Conservation (phyloP, 2,113 vertebrate genomes). For the Pteruthius melanotis region DNA sequence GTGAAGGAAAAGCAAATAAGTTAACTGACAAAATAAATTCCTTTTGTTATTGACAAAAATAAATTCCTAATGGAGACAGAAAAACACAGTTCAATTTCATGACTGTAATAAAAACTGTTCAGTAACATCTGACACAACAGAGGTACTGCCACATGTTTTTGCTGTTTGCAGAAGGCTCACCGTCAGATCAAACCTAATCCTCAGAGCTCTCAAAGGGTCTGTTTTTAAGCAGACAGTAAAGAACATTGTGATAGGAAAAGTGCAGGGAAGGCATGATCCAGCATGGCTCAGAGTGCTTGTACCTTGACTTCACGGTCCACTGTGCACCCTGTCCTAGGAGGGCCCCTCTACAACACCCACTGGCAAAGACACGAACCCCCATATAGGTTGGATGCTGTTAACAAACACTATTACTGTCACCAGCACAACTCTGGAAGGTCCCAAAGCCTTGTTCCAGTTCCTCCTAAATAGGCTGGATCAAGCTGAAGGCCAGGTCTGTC, state of each 20-base stretch:
- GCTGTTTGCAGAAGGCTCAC: neutral
- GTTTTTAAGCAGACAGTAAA: neutral
- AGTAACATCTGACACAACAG: neutral
- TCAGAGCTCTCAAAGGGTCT: neutral
- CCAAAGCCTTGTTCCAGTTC: neutral
- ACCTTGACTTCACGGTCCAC: neutral
- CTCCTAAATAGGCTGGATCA: neutral
- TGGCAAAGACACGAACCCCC: neutral
- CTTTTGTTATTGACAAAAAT: neutral
- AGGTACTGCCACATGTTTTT: neutral
- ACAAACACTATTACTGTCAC: neutral
- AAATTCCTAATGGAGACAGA: neutral
- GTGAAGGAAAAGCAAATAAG: neutral
- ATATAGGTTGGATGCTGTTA: neutral
- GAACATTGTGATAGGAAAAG: neutral
- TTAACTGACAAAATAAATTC: neutral
- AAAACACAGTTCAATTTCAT: neutral
- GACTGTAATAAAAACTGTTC: neutral
- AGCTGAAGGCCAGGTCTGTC: neutral
- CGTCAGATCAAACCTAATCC: neutral
- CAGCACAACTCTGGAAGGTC: neutral
- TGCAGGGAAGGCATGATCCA: neutral
- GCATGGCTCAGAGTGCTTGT: neutral
- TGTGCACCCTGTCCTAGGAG: neutral
- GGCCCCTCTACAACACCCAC: rapidly evolving